Conservation (phyloP, 2,888 invertebrate species). For the Caenorhabditis becei region DNA sequence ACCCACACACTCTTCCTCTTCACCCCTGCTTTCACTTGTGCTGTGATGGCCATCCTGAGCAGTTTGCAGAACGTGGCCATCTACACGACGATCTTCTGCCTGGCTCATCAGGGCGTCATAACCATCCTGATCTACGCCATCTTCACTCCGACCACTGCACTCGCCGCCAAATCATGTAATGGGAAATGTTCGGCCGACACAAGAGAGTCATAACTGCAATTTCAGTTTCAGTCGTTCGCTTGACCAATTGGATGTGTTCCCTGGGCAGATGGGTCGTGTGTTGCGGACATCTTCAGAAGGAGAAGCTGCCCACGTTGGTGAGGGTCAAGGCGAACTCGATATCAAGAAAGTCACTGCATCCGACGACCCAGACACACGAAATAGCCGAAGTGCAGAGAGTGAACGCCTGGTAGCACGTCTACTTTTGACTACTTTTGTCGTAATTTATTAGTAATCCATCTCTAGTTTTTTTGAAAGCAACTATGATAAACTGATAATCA, state of each 20-base stretch:
- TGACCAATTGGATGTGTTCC: constrained; percentile 24
- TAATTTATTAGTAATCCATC: neutral
- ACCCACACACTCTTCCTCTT: constrained; percentile 46
- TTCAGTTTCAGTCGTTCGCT: constrained; percentile 51
- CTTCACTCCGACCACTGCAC: constrained; percentile 30
- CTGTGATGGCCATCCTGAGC: constrained; percentile 4
- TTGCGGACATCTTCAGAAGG: constrained; percentile 25
- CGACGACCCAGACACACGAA: constrained; percentile 21
- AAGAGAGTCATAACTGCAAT: neutral
- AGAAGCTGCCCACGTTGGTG: constrained; percentile 19
- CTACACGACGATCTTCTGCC: constrained; percentile 42
- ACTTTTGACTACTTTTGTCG: too few species aligned
- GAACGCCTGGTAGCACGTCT: neutral
- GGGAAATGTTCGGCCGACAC: neutral
- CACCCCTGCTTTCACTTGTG: constrained; percentile 24
- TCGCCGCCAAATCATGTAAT: constrained; percentile 37
- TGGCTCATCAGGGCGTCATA: constrained; percentile 51
- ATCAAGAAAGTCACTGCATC: constrained; percentile 12
- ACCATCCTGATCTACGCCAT: constrained; percentile 34
- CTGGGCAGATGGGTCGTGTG: constrained; percentile 19
- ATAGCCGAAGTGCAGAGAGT: neutral
- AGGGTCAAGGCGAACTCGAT: constrained; percentile 23
- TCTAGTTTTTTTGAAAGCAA: neutral
- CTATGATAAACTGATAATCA: too few species aligned
- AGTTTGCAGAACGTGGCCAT: constrained; percentile 34